phyloP scores from a whole-genome alignment of 2,797 vertebrate genomes.

The Xyrichtys novacula region DNA sequence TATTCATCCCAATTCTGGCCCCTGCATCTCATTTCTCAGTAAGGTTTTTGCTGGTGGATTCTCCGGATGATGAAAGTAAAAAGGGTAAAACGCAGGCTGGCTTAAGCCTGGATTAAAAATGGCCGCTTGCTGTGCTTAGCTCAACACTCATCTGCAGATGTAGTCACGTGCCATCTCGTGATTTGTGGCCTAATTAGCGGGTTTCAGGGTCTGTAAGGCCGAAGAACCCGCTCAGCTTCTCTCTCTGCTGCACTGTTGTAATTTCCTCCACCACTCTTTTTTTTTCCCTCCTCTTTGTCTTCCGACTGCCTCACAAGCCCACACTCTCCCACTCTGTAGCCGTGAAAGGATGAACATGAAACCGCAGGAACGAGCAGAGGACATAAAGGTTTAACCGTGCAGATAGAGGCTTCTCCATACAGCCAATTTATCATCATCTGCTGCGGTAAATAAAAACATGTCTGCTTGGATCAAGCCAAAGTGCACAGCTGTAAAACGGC shows the following conservation, averaged over 20 bases:
- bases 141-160: conserved; percentile 66
- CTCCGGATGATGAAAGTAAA: too few relatives aligned
- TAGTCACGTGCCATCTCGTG: conserved; percentile 67
- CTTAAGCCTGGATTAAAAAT: conserved; percentile 77
- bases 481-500: conserved; percentile 49
- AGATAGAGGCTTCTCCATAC: conserved; percentile 37
- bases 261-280: conserved; percentile 24
- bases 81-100: conserved; percentile 60
- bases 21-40: conserved; percentile 62
- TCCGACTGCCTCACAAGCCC: conserved; percentile 22
- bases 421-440: conserved; percentile 55
- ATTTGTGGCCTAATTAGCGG: conserved; percentile 74
- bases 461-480: conserved; percentile 61
- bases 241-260: conserved; percentile 13
- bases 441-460: conserved; percentile 56
- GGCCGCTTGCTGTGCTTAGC: conserved; percentile 68
- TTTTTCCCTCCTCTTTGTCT: background rate
- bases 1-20: conserved; percentile 61
- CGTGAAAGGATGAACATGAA: conserved; percentile 58
- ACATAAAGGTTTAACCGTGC: conserved; percentile 40
- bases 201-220: conserved; percentile 57
- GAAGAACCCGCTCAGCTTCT: conserved; percentile 29
- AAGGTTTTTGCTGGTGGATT: conserved; percentile 58
- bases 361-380: conserved; percentile 25
- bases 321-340: conserved; percentile 35